Percentiles rank a stretch among this genome's conserved stretches.
phyloP scores from a whole-genome alignment of 2,888 invertebrate genomes.

The Phorcus lineatus region DNA sequence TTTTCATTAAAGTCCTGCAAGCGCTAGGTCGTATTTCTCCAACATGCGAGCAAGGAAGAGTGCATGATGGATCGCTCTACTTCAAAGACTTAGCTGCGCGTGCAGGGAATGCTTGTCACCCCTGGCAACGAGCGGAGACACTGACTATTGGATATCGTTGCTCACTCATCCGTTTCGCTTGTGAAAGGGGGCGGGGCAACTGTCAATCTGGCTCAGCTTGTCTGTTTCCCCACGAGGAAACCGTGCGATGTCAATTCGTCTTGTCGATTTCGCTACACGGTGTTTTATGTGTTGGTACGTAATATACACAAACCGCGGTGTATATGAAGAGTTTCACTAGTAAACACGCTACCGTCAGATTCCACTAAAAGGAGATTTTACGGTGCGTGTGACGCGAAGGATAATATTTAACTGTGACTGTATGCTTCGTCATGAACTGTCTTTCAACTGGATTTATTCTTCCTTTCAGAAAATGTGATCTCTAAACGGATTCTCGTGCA shows the following conservation, averaged over 20 bases:
- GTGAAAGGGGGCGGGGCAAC: conserved; percentile 20
- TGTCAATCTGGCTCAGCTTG: conserved; percentile 13
- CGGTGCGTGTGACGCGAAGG: too few species aligned
- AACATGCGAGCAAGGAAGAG: neutral
- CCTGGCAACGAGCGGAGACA: conserved; percentile 19
- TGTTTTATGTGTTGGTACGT: conserved; percentile 14
- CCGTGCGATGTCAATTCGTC: neutral
- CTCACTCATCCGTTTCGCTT: conserved; percentile 24
- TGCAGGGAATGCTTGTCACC: conserved; percentile 21
- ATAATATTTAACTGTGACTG: neutral
- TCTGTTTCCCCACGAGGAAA: conserved; percentile 8
- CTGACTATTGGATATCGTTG: conserved; percentile 23
- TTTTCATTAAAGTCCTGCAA: conserved; percentile 2
- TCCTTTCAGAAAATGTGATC: conserved; percentile 10
- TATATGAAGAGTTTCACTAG: neutral
- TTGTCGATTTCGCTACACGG: neutral
- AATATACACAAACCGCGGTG: neutral
- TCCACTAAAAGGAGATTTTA: too few species aligned
- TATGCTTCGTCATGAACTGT: neutral
- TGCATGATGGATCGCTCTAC: conserved; percentile 11
- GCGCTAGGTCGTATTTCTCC: neutral
- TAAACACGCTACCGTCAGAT: too few species aligned
- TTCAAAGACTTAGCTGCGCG: conserved; percentile 16
- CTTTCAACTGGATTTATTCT: neutral
- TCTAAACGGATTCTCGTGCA: too few species aligned